A percentile compares a stretch with the other conserved stretches of the same genome.
Conservation (phyloP, 2,888 invertebrate species). For the Meloe dianella region DNA sequence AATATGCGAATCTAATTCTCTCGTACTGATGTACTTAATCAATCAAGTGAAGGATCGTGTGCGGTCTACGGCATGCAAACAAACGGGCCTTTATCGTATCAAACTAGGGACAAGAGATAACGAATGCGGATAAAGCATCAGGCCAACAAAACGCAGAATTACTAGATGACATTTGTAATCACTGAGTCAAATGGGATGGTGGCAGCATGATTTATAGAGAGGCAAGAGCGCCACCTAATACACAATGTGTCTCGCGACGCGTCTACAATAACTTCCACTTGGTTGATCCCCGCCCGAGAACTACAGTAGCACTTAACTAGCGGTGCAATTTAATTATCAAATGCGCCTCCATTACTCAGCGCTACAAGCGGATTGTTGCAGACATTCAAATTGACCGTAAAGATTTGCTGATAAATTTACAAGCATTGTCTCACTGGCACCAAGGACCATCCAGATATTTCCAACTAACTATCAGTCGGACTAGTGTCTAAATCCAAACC, state of each 20-base stretch:
- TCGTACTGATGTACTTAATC: slow-evolving; percentile 58
- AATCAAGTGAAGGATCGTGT: slow-evolving; percentile 52
- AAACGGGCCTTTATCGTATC: slow-evolving; percentile 29
- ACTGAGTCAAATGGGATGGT: slow-evolving; percentile 53
- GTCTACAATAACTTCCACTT: slow-evolving; percentile 52
- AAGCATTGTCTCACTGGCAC: slow-evolving; percentile 43
- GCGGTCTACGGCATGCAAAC: slow-evolving; percentile 19
- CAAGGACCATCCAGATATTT: slow-evolving; percentile 23
- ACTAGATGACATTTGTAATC: slow-evolving; percentile 56
- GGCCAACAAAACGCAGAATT: slow-evolving; percentile 48
- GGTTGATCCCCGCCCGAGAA: slow-evolving; percentile 40
- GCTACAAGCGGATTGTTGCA: slow-evolving; percentile 52
- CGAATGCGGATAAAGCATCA: slow-evolving; percentile 27
- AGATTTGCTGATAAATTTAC: slow-evolving; percentile 56
- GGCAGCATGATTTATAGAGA: slow-evolving; percentile 54
- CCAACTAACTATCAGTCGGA: slow-evolving; percentile 22
- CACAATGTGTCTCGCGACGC: slow-evolving; percentile 51
- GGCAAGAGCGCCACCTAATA: slow-evolving; percentile 49
- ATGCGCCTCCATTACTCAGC: slow-evolving; percentile 55
- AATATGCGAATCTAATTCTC: slow-evolving; percentile 59
- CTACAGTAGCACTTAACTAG: slow-evolving; percentile 47
- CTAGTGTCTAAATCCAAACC: slow-evolving; percentile 23
- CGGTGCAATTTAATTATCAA: slow-evolving; percentile 57
- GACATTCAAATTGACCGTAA: slow-evolving; percentile 55
- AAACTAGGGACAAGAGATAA: slow-evolving; percentile 32